Evolutionary conservation across 2,113 vertebrate species (phyloP), one percentile per base, ranked within the genome.

Genomic region (Eidolon helvum): DNA sequence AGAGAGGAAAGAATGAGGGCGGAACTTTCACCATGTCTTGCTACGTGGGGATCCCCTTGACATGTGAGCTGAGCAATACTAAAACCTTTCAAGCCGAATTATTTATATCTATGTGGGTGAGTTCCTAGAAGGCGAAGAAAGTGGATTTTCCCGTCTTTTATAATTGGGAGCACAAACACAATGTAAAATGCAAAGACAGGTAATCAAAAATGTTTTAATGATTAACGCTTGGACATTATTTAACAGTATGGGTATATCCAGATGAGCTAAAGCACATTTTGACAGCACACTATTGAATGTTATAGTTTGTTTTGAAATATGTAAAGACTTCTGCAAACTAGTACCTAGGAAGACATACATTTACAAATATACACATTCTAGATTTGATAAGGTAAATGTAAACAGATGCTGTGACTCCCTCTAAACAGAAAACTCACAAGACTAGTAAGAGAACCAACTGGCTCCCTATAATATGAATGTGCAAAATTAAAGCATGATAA

Each of bases 131-230:
- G 71, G 28, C 28, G 18, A 43, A 57, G 21, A 63, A 8, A 38
- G 68, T 18, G 3, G 18, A 21, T 55, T 79, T 74, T 35, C 26
- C 26, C 22, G 28, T 43, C 45, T 88, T 87, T 77, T 22, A 28
- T 14, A 72, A 90, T 6, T 6, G 40, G 45, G 5, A 98, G 61
- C 48, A 43, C 40, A 72, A 65, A 96, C 92, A 98, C 96, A 89
- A 66, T 19, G 61, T 38, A 79, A 97, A 98, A 96, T 84, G 12
- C 95, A 96, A 97, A 85, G 95, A 98, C 40, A 94, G 94, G 96
- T 98, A 98, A 98, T 98, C 98, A 98, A 99, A 98, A 98, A 94
- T 95, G 95, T 98, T 99, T 99, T 99, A 99, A 99, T 99, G 99
- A 99, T 98, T 98, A 98, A 98, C 92, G 87, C 96, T 97, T 88